Base-by-base conservation (phyloP, 2,797 vertebrate genomes). In the Emydoidea blandingii region DNA sequence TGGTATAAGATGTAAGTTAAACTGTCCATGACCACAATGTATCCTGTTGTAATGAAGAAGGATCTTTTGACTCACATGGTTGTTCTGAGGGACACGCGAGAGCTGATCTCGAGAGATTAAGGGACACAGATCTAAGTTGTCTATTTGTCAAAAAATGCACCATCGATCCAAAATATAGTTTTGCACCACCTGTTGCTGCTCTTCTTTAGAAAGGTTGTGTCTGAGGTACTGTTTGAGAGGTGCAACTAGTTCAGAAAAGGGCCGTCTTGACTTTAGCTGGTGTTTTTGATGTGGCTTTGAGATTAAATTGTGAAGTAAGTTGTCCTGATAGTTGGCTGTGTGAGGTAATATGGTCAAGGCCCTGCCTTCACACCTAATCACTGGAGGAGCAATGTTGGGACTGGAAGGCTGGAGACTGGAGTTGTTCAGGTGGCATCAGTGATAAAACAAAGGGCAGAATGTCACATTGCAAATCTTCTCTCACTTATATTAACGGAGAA, bases 401-500 rank as follows among this genome's bases (percentile, higher is more conserved):
- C n/a, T 23, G 19, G 34, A 37, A 72, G 19, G n/a, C 5, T 72
- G 65, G 19, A 72, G 18, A 72, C n/a, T 72, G n/a, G 19, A 10
- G 8, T 41, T 72, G 10, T 72, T 72, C n/a, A 72, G 65, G 19
- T 72, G 62, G 8, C 34, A 37, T n/a, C 62, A 68, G n/a, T 68
- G 65, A 37, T 37, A 37, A 68, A 37, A 37, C 2, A 37, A 72
- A 72, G n/a, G n/a, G 19, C 65, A 72, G 65, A 72, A 72, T 96
- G 88, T 57, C 89, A 94, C 95, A 41, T 90, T 85, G 86, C 95
- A 83, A 52, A 6, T 93, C 93, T 62, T 79, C 14, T 65, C 81
- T 95, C 83, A 83, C 76, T 96, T 94, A 68, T 84, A 86, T 82
- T 95, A 91, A 76, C 23, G 34, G 76, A 74, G 21, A 91, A 78